These are phyloP conservation scores for Dicrurus megarhynchus DNA, from an alignment of 2,113 vertebrate species.

Conservation along the genomic window DNA sequence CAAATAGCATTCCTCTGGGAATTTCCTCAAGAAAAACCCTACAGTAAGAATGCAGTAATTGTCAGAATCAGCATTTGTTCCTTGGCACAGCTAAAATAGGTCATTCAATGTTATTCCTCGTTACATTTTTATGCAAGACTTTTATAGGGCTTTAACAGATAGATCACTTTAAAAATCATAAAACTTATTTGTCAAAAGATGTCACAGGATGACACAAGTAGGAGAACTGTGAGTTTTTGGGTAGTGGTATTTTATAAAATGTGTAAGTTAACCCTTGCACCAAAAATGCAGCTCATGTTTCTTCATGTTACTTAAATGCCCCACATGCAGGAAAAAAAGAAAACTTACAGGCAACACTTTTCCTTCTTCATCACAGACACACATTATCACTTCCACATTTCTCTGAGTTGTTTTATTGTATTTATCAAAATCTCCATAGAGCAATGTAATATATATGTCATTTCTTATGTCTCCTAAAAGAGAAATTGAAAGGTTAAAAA, in stretches of 20 bases:
- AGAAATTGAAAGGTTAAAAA: neutral
- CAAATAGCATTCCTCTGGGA: neutral
- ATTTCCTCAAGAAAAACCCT: neutral
- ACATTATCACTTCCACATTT: slow-evolving; percentile 96
- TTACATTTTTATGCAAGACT: neutral
- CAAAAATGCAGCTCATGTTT: neutral
- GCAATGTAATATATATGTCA: slow-evolving; percentile 94
- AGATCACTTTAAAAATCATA: neutral
- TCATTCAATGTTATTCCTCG: neutral
- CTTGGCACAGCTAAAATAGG: slow-evolving; percentile 40
- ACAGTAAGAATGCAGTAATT: neutral
- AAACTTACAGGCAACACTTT: slow-evolving; percentile 86
- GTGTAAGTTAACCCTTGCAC: neutral
- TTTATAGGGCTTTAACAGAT: neutral
- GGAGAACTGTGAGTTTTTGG: neutral
- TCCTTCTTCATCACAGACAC: slow-evolving; percentile 93
- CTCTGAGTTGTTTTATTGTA: slow-evolving; percentile 98
- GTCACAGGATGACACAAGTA: neutral
- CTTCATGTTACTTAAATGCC: too few relatives aligned
- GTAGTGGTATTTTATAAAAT: neutral
- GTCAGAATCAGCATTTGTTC: slow-evolving; percentile 23
- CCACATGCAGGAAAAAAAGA: neutral
- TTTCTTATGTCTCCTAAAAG: slow-evolving; percentile 89
- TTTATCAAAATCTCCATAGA: slow-evolving; percentile 94
- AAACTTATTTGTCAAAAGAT: neutral